These are phyloP conservation scores for Pantherophis guttatus DNA, from an alignment of 2,113 vertebrate genomes.

Conservation along the genomic window DNA sequence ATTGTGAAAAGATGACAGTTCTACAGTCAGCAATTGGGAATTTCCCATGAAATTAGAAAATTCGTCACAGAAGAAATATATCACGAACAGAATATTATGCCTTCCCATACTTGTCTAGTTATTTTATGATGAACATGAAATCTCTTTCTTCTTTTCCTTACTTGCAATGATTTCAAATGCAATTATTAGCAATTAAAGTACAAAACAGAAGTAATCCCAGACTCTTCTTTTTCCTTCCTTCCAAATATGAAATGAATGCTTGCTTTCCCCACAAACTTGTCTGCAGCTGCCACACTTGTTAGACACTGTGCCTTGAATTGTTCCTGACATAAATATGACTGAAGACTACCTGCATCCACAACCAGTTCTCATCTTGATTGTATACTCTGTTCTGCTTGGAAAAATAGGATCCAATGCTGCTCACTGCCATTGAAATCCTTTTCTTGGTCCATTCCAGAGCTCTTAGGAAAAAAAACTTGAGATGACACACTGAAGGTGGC, in stretches of 20 bases:
- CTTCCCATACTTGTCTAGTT: constrained; percentile 4
- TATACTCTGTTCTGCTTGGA: background rate
- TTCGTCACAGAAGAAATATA: background rate
- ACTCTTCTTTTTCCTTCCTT: constrained; percentile 21
- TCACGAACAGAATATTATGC: background rate
- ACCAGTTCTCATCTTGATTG: background rate
- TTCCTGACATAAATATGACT: background rate
- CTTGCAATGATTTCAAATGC: constrained; percentile 33
- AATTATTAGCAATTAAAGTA: constrained; percentile 48
- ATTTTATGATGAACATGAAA: constrained; percentile 57
- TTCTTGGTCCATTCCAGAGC: background rate
- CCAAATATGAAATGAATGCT: constrained; percentile 37
- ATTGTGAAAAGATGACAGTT: background rate
- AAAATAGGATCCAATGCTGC: background rate
- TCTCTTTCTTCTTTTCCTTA: constrained; percentile 23
- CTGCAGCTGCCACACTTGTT: background rate
- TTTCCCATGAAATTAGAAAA: background rate
- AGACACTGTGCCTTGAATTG: background rate
- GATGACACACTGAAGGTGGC: background rate
- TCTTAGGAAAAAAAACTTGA: background rate
- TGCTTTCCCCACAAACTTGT: constrained; percentile 19
- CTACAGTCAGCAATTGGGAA: background rate
- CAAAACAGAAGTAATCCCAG: constrained; percentile 49
- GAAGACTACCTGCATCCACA: background rate
- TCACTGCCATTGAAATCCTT: background rate